These are phyloP conservation scores for Alloplasta piceator DNA, from an alignment of 2,888 invertebrate species.

Conservation along the genomic window DNA sequence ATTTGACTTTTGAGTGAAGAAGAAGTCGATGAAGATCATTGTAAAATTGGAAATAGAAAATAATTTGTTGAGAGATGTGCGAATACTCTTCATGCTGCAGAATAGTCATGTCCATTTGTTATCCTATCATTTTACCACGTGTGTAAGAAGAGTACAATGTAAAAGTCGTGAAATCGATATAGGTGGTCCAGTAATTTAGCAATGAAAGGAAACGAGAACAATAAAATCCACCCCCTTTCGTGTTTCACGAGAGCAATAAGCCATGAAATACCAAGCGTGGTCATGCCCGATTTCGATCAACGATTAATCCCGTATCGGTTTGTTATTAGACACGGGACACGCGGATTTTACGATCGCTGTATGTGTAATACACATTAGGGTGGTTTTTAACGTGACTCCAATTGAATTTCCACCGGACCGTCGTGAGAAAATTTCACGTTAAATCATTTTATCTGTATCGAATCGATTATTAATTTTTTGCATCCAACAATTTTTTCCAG, in stretches of 20 bases:
- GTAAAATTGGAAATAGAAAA: background rate
- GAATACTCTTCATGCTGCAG: no score
- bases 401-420: no score
- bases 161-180: constrained; percentile 60
- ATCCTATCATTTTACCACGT: background rate
- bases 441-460: no score
- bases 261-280: constrained; percentile 73
- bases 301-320: constrained; percentile 73
- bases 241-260: constrained; percentile 60
- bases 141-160: background rate
- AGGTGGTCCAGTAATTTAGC: constrained; percentile 71
- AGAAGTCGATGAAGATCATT: no score
- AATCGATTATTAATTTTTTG: no score
- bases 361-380: no score
- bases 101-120: background rate
- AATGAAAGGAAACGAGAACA: constrained; percentile 61
- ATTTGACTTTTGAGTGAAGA: no score
- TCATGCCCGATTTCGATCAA: constrained; percentile 70
- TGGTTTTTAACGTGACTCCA: no score
- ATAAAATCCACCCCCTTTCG: constrained; percentile 61
- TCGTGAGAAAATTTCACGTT: no score
- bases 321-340: constrained; percentile 70
- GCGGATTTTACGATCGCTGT: constrained; percentile 51
- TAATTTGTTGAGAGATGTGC: background rate
- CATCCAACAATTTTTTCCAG: no score